These are phyloP conservation scores for Mycetomoellerius zeteki DNA, from an alignment of 1,140 invertebrate species.

Conservation along the genomic window DNA sequence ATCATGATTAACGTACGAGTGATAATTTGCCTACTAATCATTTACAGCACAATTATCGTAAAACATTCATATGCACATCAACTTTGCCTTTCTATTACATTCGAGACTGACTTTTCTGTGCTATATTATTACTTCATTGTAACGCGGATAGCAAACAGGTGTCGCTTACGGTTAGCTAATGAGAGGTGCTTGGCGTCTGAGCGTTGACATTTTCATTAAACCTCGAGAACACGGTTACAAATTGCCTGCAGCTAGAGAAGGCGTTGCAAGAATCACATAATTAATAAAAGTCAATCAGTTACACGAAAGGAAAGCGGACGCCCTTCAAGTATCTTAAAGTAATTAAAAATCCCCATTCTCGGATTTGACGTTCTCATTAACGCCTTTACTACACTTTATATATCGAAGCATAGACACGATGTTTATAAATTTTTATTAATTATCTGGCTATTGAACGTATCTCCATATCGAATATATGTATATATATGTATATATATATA, in stretches of 20 bases:
- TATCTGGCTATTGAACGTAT: not conserved
- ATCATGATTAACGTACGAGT: not conserved
- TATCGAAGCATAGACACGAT: not conserved
- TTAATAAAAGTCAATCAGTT: conserved; percentile 59
- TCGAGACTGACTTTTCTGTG: not conserved
- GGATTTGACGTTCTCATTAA: conserved; percentile 48
- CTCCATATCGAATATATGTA: not conserved
- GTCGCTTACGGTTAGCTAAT: conserved; percentile 57
- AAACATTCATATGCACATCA: not conserved
- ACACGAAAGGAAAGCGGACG: not conserved
- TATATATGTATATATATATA: not conserved
- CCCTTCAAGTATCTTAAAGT: conserved; percentile 22
- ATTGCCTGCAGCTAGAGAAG: conserved; percentile 32
- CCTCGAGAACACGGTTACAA: conserved; percentile 53
- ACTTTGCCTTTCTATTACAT: not conserved
- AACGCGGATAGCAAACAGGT: conserved; percentile 47
- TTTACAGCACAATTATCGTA: not conserved
- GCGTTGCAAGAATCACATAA: conserved; percentile 56
- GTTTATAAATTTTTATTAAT: not conserved
- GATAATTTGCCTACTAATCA: not conserved
- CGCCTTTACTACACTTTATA: not conserved
- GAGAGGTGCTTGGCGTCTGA: conserved; percentile 31
- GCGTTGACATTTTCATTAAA: conserved; percentile 63
- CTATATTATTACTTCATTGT: conserved; percentile 21
- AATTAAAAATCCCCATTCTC: conserved; percentile 54